A percentile compares a stretch with the other conserved stretches of the same genome.
Evolutionary conservation across 2,113 vertebrate species (phyloP).

Genomic region (Xiphorhynchus elegans): DNA sequence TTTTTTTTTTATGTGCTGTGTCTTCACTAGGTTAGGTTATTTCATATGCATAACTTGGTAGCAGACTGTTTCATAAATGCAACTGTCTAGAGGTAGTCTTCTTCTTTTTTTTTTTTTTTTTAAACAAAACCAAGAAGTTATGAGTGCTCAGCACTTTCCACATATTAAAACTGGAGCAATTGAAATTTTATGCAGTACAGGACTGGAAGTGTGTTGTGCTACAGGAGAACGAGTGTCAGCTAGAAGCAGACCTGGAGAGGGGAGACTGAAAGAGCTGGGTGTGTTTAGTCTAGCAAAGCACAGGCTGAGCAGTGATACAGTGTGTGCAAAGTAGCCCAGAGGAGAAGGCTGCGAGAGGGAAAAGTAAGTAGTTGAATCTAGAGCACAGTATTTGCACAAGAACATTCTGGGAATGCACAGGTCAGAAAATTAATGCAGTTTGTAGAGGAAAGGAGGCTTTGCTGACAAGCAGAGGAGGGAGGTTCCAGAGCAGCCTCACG

Average conservation of each 20-base stretch:
- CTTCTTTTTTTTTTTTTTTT: background rate
- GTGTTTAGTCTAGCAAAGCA: constrained; percentile 7
- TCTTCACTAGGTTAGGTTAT: background rate
- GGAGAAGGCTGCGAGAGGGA: background rate
- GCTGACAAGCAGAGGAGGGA: background rate
- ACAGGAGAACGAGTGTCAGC: background rate
- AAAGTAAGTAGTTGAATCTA: background rate
- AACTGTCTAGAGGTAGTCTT: background rate
- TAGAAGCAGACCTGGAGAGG: background rate
- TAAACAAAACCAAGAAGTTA: background rate
- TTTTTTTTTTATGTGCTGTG: background rate
- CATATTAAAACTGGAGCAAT: background rate
- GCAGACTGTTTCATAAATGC: background rate
- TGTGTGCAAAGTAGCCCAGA: background rate
- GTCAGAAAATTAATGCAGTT: background rate
- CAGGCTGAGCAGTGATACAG: background rate
- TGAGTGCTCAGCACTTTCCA: background rate
- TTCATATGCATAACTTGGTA: background rate
- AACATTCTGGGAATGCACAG: background rate
- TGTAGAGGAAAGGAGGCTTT: background rate
- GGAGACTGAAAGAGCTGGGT: background rate
- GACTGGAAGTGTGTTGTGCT: background rate
- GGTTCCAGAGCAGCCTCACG: background rate
- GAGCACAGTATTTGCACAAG: background rate
- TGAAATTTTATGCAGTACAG: background rate